These are phyloP conservation scores for Enoplosus armatus DNA, from an alignment of 2,797 vertebrate genomes.

Conservation along the genomic window DNA sequence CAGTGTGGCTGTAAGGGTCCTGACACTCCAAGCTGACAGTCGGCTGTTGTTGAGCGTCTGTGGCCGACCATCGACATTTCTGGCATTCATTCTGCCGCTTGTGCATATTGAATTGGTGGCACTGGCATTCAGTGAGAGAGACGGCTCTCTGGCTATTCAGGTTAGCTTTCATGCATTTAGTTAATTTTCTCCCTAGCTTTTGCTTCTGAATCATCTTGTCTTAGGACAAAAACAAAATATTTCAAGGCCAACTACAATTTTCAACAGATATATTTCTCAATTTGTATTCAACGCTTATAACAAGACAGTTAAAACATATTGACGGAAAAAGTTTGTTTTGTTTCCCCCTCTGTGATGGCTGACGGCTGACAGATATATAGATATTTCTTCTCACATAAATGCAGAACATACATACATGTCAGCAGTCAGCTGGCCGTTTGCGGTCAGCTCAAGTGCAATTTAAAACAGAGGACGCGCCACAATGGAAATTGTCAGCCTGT, in stretches of 20 bases:
- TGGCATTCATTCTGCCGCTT: neutral
- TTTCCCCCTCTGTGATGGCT: neutral
- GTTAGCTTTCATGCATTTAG: neutral
- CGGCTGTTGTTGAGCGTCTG: neutral
- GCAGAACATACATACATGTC: neutral
- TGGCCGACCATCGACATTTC: neutral
- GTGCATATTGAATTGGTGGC: neutral
- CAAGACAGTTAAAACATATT: constrained; percentile 9
- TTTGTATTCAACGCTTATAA: constrained; percentile 4
- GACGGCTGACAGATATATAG: neutral
- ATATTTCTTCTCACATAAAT: constrained; percentile 1
- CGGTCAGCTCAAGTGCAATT: neutral
- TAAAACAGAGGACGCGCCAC: neutral
- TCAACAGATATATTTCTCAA: neutral
- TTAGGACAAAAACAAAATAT: neutral
- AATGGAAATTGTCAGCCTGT: neutral
- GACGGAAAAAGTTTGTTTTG: constrained; percentile 5
- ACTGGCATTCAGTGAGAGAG: neutral
- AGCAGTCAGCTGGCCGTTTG: neutral
- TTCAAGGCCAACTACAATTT: neutral
- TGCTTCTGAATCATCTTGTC: neutral
- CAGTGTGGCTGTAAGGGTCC: neutral
- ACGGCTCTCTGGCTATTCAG: neutral
- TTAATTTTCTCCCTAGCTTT: neutral
- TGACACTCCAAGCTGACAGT: neutral